These are phyloP conservation scores for Dolichoris vasculosae DNA, from an alignment of 1,140 invertebrate genomes.

Conservation along the genomic window DNA sequence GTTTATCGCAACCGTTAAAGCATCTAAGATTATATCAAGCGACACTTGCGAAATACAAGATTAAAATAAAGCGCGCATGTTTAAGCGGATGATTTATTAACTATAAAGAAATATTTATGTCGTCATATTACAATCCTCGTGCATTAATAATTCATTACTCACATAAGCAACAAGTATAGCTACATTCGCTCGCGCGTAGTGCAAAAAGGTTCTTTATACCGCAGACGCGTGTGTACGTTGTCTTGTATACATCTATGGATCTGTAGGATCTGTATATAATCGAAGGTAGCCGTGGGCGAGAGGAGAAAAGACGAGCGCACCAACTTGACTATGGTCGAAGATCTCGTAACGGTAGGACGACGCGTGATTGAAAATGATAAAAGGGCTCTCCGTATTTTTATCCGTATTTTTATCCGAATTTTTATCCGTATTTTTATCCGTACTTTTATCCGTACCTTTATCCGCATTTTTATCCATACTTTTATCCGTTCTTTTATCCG, in stretches of 20 bases:
- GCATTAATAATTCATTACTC: conserved; percentile 22
- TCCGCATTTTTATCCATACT: too few relatives aligned
- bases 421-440: too few relatives aligned
- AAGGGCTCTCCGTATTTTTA: background rate
- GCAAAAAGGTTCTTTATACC: background rate
- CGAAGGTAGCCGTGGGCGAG: background rate
- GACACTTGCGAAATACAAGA: background rate
- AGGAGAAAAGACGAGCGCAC: too few relatives aligned
- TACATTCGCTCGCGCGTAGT: background rate
- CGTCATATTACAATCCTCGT: background rate
- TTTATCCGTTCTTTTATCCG: too few relatives aligned
- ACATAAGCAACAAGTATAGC: background rate
- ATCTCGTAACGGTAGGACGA: background rate
- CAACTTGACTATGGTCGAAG: background rate
- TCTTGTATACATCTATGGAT: too few relatives aligned
- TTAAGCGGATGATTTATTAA: conserved; percentile 5
- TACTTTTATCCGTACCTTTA: too few relatives aligned
- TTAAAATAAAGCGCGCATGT: background rate
- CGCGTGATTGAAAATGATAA: background rate
- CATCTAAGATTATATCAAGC: background rate
- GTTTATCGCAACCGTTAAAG: background rate
- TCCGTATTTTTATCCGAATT: too few relatives aligned
- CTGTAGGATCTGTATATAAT: too few relatives aligned
- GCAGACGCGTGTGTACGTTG: too few relatives aligned
- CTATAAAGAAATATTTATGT: conserved; percentile 9